Conservation (phyloP, 2,113 vertebrate genomes). For the Rhabdomys dilectus region DNA sequence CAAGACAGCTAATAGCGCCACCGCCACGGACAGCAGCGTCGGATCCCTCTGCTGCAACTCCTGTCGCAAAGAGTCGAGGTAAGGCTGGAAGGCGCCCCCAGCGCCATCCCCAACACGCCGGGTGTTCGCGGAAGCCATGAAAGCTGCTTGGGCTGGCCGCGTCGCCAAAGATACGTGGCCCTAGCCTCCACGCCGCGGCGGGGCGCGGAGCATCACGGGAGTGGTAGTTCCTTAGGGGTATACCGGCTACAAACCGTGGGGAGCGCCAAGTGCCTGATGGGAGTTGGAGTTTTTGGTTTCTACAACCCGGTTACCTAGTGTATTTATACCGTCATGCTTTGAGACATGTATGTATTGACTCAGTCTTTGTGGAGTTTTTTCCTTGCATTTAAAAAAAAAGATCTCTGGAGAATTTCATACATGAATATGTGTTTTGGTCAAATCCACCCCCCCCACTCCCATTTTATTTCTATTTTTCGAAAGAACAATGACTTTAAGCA, state of each 20-base stretch:
- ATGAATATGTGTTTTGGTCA: background rate
- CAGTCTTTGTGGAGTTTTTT: background rate
- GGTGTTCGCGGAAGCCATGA: constrained; percentile 66
- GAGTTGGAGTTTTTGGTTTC: constrained; percentile 60
- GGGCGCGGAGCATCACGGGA: constrained; percentile 69
- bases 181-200: background rate
- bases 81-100: constrained; percentile 73
- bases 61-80: constrained; percentile 80
- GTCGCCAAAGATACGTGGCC: constrained; percentile 56
- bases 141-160: background rate
- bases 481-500: background rate
- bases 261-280: constrained; percentile 16
- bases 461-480: background rate
- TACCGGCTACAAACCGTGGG: rapidly evolving
- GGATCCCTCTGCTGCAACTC: constrained; percentile 81
- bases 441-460: background rate
- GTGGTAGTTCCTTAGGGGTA: constrained; percentile 41
- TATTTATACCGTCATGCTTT: background rate
- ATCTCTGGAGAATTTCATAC: background rate
- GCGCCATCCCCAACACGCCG: background rate
- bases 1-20: constrained; percentile 82
- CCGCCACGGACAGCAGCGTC: constrained; percentile 78
- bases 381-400: no score
- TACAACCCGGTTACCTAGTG: background rate
- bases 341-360: background rate